phyloP scores from a whole-genome alignment of 2,113 vertebrate species.

The Otis tarda region DNA sequence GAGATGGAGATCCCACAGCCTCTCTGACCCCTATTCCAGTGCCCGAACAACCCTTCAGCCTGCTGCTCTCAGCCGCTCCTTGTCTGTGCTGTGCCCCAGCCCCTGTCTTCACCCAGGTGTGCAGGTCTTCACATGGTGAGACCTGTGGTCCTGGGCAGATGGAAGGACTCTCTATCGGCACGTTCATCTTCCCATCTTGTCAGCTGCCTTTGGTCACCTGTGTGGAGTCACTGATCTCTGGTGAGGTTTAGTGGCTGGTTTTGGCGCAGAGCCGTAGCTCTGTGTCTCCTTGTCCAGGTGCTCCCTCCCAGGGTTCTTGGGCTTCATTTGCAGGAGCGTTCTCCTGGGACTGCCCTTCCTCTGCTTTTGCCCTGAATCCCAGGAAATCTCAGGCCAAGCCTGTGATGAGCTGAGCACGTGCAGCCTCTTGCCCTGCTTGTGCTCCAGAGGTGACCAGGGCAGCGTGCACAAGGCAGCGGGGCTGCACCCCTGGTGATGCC shows the following conservation, averaged over 20 bases:
- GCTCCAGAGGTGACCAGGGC: too few relatives aligned
- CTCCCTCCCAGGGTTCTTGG: neutral
- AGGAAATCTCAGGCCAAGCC: too few relatives aligned
- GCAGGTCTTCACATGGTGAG: neutral
- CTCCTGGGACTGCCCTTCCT: neutral
- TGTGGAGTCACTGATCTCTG: neutral
- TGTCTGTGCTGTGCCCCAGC: accelerated
- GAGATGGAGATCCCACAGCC: neutral
- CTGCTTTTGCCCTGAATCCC: neutral
- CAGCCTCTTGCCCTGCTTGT: too few relatives aligned
- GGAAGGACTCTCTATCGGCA: neutral
- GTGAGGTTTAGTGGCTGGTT: neutral
- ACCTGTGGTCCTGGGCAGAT: neutral
- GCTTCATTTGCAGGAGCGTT: neutral
- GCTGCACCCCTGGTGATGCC: too few relatives aligned
- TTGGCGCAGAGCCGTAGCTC: neutral
- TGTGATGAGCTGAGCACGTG: too few relatives aligned
- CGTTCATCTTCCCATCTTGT: neutral
- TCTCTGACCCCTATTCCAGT: neutral
- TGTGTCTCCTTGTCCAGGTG: neutral
- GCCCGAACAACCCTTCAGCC: neutral
- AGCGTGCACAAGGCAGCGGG: too few relatives aligned
- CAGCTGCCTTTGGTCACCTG: neutral
- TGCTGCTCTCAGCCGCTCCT: neutral
- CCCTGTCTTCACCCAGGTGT: neutral